Evolutionary conservation across 2,113 vertebrate species (phyloP).

Genomic region (Mystacornis crossleyi): DNA sequence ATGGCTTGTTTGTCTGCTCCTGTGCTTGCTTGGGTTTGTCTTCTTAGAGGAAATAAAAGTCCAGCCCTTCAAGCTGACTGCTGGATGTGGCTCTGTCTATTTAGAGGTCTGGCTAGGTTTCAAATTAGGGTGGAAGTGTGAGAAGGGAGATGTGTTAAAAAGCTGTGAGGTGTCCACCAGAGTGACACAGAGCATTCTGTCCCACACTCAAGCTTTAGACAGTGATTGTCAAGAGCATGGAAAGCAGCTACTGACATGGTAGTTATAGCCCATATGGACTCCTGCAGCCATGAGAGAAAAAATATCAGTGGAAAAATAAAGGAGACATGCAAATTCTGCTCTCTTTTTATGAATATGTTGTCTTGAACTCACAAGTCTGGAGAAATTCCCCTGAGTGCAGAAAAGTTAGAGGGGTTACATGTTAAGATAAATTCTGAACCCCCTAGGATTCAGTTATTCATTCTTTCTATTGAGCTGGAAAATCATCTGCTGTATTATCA

Average conservation of each 20-base stretch:
- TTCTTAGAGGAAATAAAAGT: not conserved
- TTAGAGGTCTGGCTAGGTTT: not conserved
- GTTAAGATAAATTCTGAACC: not conserved
- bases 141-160: not conserved
- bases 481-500: not conserved
- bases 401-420: not conserved
- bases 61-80: not conserved
- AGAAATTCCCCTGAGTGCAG: not conserved
- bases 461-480: not conserved
- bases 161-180: not conserved
- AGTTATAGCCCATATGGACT: not conserved
- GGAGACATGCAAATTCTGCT: not conserved
- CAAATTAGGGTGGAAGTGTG: not conserved
- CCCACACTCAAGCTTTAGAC: not conserved
- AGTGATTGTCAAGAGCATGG: not conserved
- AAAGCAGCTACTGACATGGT: not conserved
- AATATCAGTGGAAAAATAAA: not conserved
- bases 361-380: not conserved
- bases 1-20: not conserved
- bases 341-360: not conserved
- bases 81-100: not conserved
- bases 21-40: not conserved
- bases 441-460: not conserved
- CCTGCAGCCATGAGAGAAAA: not conserved
- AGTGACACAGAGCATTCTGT: not conserved